A percentile compares a stretch with the other conserved stretches of the same genome.
Conservation (phyloP, 2,797 vertebrate species). For the Clarias pachynema region DNA sequence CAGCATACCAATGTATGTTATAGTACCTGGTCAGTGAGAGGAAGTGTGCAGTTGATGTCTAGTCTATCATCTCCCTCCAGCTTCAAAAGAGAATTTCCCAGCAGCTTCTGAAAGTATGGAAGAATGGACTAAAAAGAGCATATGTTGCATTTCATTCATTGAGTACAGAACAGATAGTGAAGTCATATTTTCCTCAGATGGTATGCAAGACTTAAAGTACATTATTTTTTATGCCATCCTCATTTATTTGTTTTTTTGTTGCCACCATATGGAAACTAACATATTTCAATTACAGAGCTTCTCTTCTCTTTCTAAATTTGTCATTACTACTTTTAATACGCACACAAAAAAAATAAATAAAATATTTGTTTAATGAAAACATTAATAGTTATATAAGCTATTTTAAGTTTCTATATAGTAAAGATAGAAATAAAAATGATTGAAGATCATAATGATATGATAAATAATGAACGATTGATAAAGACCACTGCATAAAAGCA, state of each 20-base stretch:
- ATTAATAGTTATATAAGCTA: not conserved
- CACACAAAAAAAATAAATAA: not conserved
- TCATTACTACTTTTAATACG: not conserved
- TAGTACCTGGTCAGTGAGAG: constrained; percentile 93
- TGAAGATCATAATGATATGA: not conserved
- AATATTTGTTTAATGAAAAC: not conserved
- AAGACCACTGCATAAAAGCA: too few relatives aligned
- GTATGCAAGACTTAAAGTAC: not conserved
- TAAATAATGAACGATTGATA: not conserved
- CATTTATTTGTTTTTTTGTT: not conserved
- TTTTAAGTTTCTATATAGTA: not conserved
- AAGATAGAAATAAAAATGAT: not conserved
- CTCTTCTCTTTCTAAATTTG: not conserved
- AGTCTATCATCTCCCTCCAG: constrained; percentile 96
- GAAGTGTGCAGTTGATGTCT: constrained; percentile 97
- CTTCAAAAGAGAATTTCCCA: constrained; percentile 95
- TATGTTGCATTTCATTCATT: not conserved
- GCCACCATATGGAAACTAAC: not conserved
- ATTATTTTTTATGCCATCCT: not conserved
- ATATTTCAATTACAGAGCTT: not conserved
- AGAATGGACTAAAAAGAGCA: not conserved
- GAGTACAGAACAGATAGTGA: not conserved
- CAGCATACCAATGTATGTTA: not conserved
- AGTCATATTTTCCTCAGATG: not conserved
- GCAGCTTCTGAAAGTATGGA: constrained; percentile 82